Base-by-base conservation (phyloP, 2,113 vertebrate genomes). In the Halcyon malimbica region DNA sequence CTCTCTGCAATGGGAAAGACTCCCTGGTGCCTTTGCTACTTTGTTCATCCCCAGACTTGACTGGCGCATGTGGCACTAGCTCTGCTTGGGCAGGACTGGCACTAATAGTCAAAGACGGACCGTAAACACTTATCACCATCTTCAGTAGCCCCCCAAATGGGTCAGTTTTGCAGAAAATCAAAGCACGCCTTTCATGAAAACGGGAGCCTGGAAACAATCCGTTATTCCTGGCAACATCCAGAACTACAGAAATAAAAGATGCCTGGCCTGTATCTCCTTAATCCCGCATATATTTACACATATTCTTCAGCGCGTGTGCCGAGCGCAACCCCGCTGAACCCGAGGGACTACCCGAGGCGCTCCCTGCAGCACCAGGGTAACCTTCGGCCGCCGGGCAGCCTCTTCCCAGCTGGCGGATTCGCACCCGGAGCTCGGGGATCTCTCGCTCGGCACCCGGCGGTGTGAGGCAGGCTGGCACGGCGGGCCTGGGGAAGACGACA, bases 361-460 rank as follows among this genome's bases (percentile, higher is more conserved):
- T 15, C 13, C 4, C 0, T 20, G 33, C 65, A 39, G 74, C 10
- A 11, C 64, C 46, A 2, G 53, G 54, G 31, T 3, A 50, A 67
- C 19, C 13, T 31, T 15, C 0, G 4, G 37, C 5, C 4, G 1
- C 20, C 17, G 31, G 0, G 21, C 68, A 50, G n/a, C 29, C 41
- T 19, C 53, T n/a, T 20, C 57, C 37, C n/a, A 7, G 13, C 37
- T 1, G 2, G 0, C 2, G 12, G 18, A n/a, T 1, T 0, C 0
- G 18, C 35, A 4, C 5, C 11, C 37, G 1, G 10, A 2, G 18
- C 35, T 4, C 24, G 14, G 9, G 67, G 9, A 6, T 3, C 13
- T 7, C 73, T 3, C 3, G 4, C 1, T 4, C 2, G 3, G 12
- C 4, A 4, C 6, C 5, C 35, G 11, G 57, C 57, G 21, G 12